These are phyloP conservation scores for Metellina segmentata DNA, from an alignment of 2,888 invertebrate genomes.

Conservation along the genomic window DNA sequence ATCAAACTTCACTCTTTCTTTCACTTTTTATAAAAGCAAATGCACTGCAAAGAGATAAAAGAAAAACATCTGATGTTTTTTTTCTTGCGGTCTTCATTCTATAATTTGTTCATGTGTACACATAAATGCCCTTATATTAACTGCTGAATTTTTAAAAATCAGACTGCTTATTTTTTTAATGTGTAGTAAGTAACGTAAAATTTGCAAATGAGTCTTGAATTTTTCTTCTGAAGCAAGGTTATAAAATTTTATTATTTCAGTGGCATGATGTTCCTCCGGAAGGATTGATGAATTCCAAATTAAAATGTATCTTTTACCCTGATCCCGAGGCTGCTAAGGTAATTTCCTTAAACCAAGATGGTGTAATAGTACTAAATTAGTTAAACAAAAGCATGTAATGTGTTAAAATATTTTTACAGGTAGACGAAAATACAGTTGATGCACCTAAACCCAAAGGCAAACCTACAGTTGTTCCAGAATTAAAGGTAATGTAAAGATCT, in stretches of 20 bases:
- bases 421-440: slow-evolving; percentile 35
- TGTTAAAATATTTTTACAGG: slow-evolving; percentile 10
- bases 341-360: not conserved
- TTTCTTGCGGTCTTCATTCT: no score
- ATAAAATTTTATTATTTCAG: not conserved
- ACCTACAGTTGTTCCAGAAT: slow-evolving; percentile 39
- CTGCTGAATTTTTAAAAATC: no score
- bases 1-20: no score
- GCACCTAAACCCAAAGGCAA: slow-evolving; percentile 47
- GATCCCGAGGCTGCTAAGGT: slow-evolving; percentile 81
- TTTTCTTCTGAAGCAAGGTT: not conserved
- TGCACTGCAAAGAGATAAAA: no score
- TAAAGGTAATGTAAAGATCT: not conserved
- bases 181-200: no score
- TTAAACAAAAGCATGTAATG: not conserved
- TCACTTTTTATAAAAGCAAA: no score
- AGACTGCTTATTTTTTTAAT: no score
- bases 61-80: no score
- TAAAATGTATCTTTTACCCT: slow-evolving; percentile 96
- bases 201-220: no score
- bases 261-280: slow-evolving; percentile 89
- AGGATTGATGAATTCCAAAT: slow-evolving; percentile 95
- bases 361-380: not conserved
- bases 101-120: no score
- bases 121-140: no score